A percentile compares a stretch with the other conserved stretches of the same genome.
Conservation (phyloP, 2,113 vertebrate species). For the Petrocephalus microphthalmus region DNA sequence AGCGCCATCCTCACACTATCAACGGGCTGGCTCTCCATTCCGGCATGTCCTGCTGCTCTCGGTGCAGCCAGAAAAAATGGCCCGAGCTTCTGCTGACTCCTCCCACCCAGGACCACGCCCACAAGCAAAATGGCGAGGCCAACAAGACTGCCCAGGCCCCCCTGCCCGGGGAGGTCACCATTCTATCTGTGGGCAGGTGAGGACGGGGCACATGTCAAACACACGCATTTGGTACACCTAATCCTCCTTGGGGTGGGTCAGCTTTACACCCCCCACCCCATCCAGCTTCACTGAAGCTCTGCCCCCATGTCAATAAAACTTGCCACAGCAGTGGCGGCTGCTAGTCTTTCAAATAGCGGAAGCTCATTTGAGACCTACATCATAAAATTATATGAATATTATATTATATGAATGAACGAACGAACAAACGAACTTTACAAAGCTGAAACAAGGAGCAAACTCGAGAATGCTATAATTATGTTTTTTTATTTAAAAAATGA, state of each 20-base stretch:
- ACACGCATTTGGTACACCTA: neutral
- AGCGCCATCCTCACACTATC: slow-evolving; percentile 86
- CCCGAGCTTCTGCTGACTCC: slow-evolving; percentile 65
- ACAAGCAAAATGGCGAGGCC: slow-evolving; percentile 41
- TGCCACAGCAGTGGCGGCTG: too few species aligned
- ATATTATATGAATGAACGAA: too few species aligned
- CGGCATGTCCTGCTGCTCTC: slow-evolving; percentile 69
- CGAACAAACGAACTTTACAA: too few species aligned
- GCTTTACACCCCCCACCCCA: neutral
- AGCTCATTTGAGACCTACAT: too few species aligned
- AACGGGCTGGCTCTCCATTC: slow-evolving; percentile 68
- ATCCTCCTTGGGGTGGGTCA: neutral
- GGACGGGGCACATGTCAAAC: slow-evolving; percentile 4
- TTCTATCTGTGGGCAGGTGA: slow-evolving; percentile 87
- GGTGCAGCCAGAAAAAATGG: slow-evolving; percentile 89
- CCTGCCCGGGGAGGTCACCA: slow-evolving; percentile 69
- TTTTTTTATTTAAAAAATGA: too few species aligned
- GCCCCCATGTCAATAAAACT: neutral
- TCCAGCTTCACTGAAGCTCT: neutral
- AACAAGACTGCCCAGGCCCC: slow-evolving; percentile 53
- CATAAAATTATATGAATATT: too few species aligned
- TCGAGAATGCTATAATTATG: too few species aligned
- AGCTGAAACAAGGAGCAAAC: too few species aligned
- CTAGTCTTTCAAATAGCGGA: too few species aligned
- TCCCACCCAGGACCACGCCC: neutral